Base-by-base conservation (phyloP, 2,888 invertebrate genomes). In the Mantis religiosa region DNA sequence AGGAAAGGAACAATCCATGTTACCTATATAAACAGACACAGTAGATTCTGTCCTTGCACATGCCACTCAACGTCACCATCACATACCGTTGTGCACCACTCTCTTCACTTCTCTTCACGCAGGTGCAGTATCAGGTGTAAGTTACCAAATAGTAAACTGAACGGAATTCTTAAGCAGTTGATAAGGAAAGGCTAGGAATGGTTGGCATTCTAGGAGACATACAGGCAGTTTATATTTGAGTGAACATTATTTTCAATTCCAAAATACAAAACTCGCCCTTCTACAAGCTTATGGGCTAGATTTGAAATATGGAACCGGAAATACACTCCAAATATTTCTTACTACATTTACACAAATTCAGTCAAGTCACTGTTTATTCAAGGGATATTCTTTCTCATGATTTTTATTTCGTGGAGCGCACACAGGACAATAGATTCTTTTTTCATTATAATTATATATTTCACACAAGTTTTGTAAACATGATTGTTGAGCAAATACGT, bases 401-500 rank as follows among this genome's bases (percentile, higher is more conserved):
- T 89, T 82, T 85, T 90, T 89, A 88, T 89, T 89, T 89, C 87
- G 90, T 89, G 89, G 90, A 89, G 89, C 89, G 90, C 90, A 90
- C 90, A 90, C 90, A 90, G 88, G 82, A 84, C 88, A 85, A 87
- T 87, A 89, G 88, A 88, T 88, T 88, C 88, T 86, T 88, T n/a
- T 89, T 81, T 83, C 83, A 71, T 84, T 85, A 85, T 86, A 86
- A 30, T 82, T 34, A 88, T 81, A 85, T 85, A 87, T 88, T 85
- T 88, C 89, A 89, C 89, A 89, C 88, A 89, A 86, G 85, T 88
- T 88, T 71, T 85, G 87, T 89, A 90, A 89, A 89, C 85, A 89
- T 86, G 85, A 88, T 83, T 90, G 89, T 90, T 90, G 90, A 90
- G 90, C 90, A 90, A 90, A 90, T 90, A 90, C 89, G 89, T 90